Conservation (phyloP, 1,140 invertebrate species). For the Apis florea region DNA sequence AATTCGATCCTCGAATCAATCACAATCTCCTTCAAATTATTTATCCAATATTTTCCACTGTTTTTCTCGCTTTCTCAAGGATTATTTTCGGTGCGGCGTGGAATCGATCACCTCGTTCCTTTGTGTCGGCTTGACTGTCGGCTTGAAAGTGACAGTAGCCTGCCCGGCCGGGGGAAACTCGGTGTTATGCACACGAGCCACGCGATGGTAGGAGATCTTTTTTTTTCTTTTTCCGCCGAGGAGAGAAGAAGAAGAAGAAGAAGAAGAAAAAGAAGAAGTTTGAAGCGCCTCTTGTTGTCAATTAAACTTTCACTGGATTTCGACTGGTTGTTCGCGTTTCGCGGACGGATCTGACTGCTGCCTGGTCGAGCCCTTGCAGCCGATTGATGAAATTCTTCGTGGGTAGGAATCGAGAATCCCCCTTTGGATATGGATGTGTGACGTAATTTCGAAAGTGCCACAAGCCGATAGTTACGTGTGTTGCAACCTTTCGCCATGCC, state of each 20-base stretch:
- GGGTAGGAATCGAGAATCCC: constrained; percentile 26
- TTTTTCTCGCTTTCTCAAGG: no score
- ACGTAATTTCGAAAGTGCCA: constrained; percentile 39
- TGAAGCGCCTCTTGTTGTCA: constrained; percentile 23
- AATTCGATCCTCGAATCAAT: no score
- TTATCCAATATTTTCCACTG: no score
- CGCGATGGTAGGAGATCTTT: constrained; percentile 69
- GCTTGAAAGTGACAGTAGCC: constrained; percentile 78
- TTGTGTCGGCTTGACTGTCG: constrained; percentile 69
- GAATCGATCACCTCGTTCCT: constrained; percentile 55
- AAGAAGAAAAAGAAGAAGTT: no score
- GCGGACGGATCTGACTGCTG: neutral
- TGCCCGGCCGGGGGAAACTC: constrained; percentile 69
- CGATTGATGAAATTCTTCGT: constrained; percentile 2
- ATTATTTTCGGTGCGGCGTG: constrained; percentile 35
- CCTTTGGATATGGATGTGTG: neutral
- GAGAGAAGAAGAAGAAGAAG: no score
- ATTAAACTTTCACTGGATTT: constrained; percentile 74
- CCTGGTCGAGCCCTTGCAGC: neutral
- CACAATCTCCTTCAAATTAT: no score
- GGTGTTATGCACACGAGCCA: constrained; percentile 49
- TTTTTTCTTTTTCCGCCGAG: no score
- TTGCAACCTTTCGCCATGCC: constrained; percentile 11
- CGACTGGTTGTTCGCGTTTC: constrained; percentile 18
- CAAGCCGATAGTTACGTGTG: constrained; percentile 32